Percentiles rank a stretch among this genome's conserved stretches.
Conservation (phyloP, 23 tunicate species). For the Phallusia fumigata region DNA sequence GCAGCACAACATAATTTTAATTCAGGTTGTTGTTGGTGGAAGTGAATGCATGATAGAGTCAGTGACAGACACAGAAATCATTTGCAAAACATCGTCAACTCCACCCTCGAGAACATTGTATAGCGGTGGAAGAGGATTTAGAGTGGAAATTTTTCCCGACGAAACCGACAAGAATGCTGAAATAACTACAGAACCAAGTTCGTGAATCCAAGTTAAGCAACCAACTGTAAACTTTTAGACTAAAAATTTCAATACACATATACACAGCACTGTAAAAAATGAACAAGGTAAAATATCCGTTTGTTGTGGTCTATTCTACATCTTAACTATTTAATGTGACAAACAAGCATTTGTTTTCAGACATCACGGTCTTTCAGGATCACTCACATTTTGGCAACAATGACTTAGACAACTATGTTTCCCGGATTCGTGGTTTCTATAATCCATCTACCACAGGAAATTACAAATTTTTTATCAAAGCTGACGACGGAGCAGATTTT, state of each 20-base stretch:
- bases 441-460: constrained; percentile 32
- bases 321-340: too few species aligned
- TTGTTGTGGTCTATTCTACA: too few species aligned
- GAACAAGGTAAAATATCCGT: too few species aligned
- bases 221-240: too few species aligned
- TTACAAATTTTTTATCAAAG: constrained; percentile 37
- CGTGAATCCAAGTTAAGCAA: not conserved
- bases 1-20: not conserved
- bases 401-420: constrained; percentile 23
- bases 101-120: constrained; percentile 28
- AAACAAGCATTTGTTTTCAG: not conserved
- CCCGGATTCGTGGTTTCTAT: constrained; percentile 50
- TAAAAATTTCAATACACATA: too few species aligned
- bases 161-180: constrained; percentile 7
- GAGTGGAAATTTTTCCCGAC: constrained; percentile 43
- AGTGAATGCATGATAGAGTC: constrained; percentile 32
- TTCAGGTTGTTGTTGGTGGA: constrained; percentile 62
- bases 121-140: constrained; percentile 78
- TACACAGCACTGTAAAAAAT: too few species aligned
- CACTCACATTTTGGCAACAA: not conserved
- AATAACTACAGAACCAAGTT: not conserved
- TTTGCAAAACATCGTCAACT: constrained; percentile 47
- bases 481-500: constrained; percentile 34
- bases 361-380: not conserved
- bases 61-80: constrained; percentile 54